Evolutionary conservation across 1,140 invertebrate genomes (phyloP).

Genomic region (Cotesia vestalis): DNA sequence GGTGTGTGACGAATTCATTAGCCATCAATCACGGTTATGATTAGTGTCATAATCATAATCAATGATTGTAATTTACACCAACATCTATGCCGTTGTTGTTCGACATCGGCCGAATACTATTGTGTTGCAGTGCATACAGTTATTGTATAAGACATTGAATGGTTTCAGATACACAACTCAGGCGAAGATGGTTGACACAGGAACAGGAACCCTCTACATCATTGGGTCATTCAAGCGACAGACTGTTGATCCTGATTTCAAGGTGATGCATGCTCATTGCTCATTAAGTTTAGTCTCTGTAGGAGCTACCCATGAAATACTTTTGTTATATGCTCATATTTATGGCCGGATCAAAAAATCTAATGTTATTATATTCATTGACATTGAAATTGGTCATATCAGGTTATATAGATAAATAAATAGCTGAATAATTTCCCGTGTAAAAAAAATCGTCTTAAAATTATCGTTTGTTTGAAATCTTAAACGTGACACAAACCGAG

Average conservation of each 20-base stretch:
- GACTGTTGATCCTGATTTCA: conserved; percentile 75
- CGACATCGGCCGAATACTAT: neutral
- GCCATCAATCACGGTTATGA: neutral
- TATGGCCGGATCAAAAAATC: no score
- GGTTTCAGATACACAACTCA: conserved; percentile 75
- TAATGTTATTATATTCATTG: no score
- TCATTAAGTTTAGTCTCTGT: no score
- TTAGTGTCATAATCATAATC: conserved; percentile 10
- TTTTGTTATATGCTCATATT: no score
- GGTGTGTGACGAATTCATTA: conserved; percentile 1
- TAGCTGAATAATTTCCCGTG: no score
- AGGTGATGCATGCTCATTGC: conserved; percentile 64
- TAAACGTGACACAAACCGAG: no score
- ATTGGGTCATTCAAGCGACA: conserved; percentile 83
- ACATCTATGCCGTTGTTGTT: conserved; percentile 2
- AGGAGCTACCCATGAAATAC: no score
- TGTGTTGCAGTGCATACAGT: neutral
- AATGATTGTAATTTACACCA: neutral
- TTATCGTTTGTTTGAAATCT: no score
- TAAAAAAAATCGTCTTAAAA: no score
- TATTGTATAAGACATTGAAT: neutral
- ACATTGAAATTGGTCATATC: no score
- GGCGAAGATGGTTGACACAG: conserved; percentile 81
- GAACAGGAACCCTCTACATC: conserved; percentile 79
- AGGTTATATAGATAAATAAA: no score